A percentile compares a stretch with the other conserved stretches of the same genome.
These are phyloP conservation scores for Embidobia sp. DNA, from an alignment of 2,888 invertebrate genomes.

Conservation along the genomic window DNA sequence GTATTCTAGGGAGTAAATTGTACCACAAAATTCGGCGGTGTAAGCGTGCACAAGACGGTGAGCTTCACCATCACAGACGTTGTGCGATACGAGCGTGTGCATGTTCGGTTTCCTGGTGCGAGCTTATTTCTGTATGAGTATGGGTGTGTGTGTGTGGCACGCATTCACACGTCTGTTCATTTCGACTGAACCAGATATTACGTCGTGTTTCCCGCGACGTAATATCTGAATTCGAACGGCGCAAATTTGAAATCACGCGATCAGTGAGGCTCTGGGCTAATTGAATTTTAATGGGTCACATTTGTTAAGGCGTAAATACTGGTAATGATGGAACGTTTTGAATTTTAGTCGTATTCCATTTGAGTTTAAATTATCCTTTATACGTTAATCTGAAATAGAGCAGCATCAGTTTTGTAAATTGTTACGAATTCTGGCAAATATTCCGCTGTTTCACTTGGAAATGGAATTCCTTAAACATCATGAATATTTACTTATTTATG, in stretches of 20 bases:
- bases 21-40: too few species aligned
- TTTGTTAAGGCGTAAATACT: constrained; percentile 5
- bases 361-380: too few species aligned
- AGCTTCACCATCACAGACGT: constrained; percentile 1
- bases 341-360: too few species aligned
- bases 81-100: constrained; percentile 5
- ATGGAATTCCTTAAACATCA: too few species aligned
- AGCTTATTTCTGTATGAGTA: too few species aligned
- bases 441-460: too few species aligned
- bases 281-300: not conserved
- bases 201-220: constrained; percentile 9
- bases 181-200: constrained; percentile 20
- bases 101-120: constrained; percentile 18
- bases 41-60: too few species aligned
- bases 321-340: not conserved
- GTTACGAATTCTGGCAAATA: too few species aligned
- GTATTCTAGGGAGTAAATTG: too few species aligned
- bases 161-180: constrained; percentile 14
- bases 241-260: not conserved
- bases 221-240: not conserved
- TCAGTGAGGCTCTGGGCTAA: not conserved
- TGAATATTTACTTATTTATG: too few species aligned
- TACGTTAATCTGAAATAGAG: too few species aligned
- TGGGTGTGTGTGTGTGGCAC: not conserved
- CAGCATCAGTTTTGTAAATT: too few species aligned